Evolutionary conservation across 1,140 invertebrate species (phyloP).

Genomic region (Ips nitidus): DNA sequence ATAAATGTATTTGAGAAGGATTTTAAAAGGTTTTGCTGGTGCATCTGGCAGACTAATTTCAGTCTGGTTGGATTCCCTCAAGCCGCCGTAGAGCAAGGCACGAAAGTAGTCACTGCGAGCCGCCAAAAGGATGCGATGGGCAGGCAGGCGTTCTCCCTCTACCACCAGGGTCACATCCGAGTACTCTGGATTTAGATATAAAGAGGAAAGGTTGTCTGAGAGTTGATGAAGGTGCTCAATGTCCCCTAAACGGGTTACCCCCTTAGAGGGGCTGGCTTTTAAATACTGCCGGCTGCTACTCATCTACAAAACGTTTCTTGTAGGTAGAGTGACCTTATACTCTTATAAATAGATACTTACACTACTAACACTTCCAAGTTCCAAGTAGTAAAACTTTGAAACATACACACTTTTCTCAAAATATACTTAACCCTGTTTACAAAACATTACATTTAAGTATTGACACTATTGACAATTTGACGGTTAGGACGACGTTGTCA

Average conservation of each 20-base stretch:
- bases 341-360: too few species aligned
- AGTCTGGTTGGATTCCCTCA: conserved; percentile 80
- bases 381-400: too few species aligned
- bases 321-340: too few species aligned
- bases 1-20: conserved; percentile 93
- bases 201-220: conserved; percentile 76
- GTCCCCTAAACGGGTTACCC: conserved; percentile 43
- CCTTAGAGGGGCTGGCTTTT: conserved; percentile 37
- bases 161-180: conserved; percentile 90
- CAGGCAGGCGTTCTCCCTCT: conserved; percentile 78
- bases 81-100: conserved; percentile 86
- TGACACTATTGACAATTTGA: too few species aligned
- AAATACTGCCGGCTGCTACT: conserved; percentile 48
- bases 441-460: too few species aligned
- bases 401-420: too few species aligned
- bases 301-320: conserved; percentile 31
- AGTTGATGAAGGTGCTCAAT: conserved; percentile 57
- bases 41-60: conserved; percentile 87
- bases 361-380: too few species aligned
- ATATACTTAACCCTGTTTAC: too few species aligned
- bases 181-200: conserved; percentile 86
- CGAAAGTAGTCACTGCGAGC: conserved; percentile 94
- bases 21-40: conserved; percentile 86
- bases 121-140: conserved; percentile 88
- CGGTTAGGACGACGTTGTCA: too few species aligned